phyloP scores from a whole-genome alignment of 2,888 invertebrate species.

The Aelia acuminata region DNA sequence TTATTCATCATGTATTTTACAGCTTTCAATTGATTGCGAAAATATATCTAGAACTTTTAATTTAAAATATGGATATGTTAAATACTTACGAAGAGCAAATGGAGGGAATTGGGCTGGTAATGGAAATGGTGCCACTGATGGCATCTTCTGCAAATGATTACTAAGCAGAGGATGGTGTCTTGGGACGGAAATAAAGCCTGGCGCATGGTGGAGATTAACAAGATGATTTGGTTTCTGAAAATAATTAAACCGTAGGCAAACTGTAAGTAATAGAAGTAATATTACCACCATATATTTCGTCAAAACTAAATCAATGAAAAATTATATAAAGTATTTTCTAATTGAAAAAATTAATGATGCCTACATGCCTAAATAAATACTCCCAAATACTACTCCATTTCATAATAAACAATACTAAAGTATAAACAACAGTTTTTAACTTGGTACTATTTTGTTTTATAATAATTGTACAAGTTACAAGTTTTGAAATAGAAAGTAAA shows the following conservation, averaged over 20 bases:
- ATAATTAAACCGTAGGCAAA: conserved; percentile 5
- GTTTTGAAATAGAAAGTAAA: too few species aligned
- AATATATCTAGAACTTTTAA: background rate
- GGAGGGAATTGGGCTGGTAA: conserved; percentile 54
- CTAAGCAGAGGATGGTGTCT: conserved; percentile 61
- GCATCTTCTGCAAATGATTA: conserved; percentile 62
- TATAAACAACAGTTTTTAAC: too few species aligned
- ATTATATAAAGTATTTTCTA: too few species aligned
- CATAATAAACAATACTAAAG: too few species aligned
- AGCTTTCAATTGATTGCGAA: too few species aligned
- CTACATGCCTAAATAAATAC: too few species aligned
- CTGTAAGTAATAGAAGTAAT: background rate
- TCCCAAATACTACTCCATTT: too few species aligned
- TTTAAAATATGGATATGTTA: background rate
- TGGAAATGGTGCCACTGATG: conserved; percentile 59
- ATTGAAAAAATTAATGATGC: too few species aligned
- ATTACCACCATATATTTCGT: background rate
- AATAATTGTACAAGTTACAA: too few species aligned
- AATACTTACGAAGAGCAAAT: conserved; percentile 55
- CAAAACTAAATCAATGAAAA: too few species aligned
- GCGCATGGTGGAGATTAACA: conserved; percentile 54
- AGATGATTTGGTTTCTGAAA: conserved; percentile 50
- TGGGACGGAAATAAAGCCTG: conserved; percentile 59
- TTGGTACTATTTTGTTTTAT: too few species aligned
- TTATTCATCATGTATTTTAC: too few species aligned